Conservation (phyloP, 2,113 vertebrate genomes). For the Pomatorhinus ruficollis region DNA sequence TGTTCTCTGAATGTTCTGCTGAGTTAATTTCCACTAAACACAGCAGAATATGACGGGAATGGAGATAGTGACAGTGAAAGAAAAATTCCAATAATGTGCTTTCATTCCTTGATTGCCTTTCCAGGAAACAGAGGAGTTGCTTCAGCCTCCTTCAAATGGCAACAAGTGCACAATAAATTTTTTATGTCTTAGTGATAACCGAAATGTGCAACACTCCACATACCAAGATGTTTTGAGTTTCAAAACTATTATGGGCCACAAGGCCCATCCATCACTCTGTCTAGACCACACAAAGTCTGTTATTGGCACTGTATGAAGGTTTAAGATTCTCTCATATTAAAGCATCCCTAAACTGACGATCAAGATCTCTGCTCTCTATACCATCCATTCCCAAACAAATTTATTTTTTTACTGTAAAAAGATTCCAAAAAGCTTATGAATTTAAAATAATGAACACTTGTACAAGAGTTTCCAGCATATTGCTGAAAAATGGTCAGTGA, state of each 20-base stretch:
- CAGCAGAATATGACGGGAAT: not conserved
- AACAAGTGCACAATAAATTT: not conserved
- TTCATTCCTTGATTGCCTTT: not conserved
- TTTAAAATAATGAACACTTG: not conserved
- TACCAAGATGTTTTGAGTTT: not conserved
- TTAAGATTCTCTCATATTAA: not conserved
- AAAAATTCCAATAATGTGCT: not conserved
- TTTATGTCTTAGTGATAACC: not conserved
- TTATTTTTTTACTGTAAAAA: not conserved
- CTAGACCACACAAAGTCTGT: not conserved
- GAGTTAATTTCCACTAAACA: slow-evolving; percentile 16
- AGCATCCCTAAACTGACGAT: not conserved
- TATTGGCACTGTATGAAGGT: not conserved
- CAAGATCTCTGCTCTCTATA: not conserved
- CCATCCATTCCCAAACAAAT: not conserved
- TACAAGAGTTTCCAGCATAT: not conserved
- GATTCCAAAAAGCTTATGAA: not conserved
- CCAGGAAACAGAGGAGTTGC: not conserved
- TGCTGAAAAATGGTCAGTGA: not conserved
- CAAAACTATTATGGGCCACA: not conserved
- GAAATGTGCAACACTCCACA: not conserved
- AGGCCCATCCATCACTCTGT: not conserved
- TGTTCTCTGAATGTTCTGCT: not conserved
- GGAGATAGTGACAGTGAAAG: not conserved
- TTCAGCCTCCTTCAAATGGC: not conserved